Base-by-base conservation (phyloP, 2,113 vertebrate species). In the Donacobius atricapilla region DNA sequence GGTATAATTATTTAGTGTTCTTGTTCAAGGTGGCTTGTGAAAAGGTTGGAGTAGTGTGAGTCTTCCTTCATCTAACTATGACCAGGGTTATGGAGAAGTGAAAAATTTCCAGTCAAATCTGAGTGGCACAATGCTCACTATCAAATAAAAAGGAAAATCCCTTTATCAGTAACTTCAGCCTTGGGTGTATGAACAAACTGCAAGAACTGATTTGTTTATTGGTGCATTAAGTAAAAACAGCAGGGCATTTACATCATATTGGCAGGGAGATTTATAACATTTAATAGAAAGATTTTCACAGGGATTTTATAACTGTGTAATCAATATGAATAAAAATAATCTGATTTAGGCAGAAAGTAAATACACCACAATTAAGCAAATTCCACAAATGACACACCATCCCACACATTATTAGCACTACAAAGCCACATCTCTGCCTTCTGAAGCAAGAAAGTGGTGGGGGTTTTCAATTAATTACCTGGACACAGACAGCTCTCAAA, bases 281-380 rank as follows among this genome's bases (percentile, higher is more conserved):
- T 48, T 72, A 87, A 90, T 48, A 53, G 82, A 66, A 87, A 73
- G 23, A 60, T 89, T 95, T 89, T 76, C 58, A 84, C 1, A 1
- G 30, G 40, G 27, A 24, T 24, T 78, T 91, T 68, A 31, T 50
- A 56, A 81, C 51, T 51, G 25, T 77, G 42, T 13, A 53, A 63
- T 78, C 81, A 85, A 70, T 81, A 80, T 5, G 45, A 68, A 61
- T 76, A 78, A 83, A 92, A 95, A 23, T 84, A 86, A 97, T 86
- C 65, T 68, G 70, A 76, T 94, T 93, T 47, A 90, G 76, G 53
- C 85, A 93, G 75, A 80, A 96, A 91, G 44, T 96, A 96, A 93
- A 96, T 94, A 84, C 1, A 2, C n/a, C 24, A 4, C 20, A 68
- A 95, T 87, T 44, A 81, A 92, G 39, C 58, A 94, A 95, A 92